A percentile compares a stretch with the other conserved stretches of the same genome.
These are phyloP conservation scores for Graptemys geographica DNA, from an alignment of 2,797 vertebrate species.

Conservation along the genomic window DNA sequence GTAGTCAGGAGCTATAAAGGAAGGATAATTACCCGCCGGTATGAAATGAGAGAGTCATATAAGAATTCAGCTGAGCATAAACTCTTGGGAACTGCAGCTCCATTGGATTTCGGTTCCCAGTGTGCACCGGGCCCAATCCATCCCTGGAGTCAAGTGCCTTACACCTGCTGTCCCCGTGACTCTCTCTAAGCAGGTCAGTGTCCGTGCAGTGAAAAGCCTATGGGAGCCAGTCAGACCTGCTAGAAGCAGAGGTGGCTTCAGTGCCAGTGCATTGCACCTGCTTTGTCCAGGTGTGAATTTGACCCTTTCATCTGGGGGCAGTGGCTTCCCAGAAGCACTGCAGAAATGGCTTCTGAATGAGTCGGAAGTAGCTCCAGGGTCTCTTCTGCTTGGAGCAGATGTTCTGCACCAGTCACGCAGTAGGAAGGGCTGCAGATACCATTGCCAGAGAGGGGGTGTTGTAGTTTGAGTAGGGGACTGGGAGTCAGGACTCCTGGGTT, in stretches of 20 bases:
- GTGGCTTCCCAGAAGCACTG: too few species aligned
- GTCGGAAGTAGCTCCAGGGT: background rate
- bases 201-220: background rate
- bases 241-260: background rate
- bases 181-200: background rate
- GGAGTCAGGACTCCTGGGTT: background rate
- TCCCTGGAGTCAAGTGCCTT: background rate
- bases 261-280: background rate
- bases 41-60: rapidly evolving
- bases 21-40: background rate
- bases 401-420: background rate
- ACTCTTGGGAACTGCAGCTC: rapidly evolving
- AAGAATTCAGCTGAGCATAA: background rate
- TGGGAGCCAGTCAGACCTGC: background rate
- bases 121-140: background rate
- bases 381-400: background rate
- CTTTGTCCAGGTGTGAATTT: background rate
- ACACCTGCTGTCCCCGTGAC: background rate
- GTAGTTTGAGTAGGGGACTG: background rate
- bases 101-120: background rate
- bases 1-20: background rate
- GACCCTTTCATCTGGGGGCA: too few species aligned
- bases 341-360: rapidly evolving
- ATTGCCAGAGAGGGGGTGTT: background rate
- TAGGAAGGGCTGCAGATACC: background rate